Percentiles rank a stretch among this genome's conserved stretches.
Conservation (phyloP, 1,140 invertebrate species). For the Leguminivora glycinivorella region DNA sequence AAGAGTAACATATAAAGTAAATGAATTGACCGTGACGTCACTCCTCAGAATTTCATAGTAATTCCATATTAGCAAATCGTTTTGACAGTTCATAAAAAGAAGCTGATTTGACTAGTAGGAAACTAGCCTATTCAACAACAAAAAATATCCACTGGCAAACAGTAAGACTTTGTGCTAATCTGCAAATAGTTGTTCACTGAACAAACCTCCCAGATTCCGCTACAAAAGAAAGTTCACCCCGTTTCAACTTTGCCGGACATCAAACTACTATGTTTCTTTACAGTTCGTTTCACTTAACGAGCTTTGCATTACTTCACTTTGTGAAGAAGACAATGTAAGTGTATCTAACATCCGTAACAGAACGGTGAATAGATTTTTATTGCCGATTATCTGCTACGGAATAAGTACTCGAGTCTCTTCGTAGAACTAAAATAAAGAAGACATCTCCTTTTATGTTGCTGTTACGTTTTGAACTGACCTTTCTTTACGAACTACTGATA, state of each 20-base stretch:
- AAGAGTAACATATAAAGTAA: too few relatives aligned
- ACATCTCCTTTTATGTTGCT: too few relatives aligned
- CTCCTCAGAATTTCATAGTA: too few relatives aligned
- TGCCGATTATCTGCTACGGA: not conserved
- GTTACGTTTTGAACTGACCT: too few relatives aligned
- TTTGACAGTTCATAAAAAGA: too few relatives aligned
- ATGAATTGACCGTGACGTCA: too few relatives aligned
- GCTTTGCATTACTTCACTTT: not conserved
- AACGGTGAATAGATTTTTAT: not conserved
- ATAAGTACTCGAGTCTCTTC: too few relatives aligned
- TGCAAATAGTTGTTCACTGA: not conserved
- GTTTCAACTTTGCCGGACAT: not conserved
- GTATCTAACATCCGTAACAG: not conserved
- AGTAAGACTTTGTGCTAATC: not conserved
- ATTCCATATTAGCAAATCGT: too few relatives aligned
- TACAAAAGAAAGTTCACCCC: not conserved
- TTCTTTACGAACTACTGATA: too few relatives aligned
- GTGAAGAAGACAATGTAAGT: not conserved
- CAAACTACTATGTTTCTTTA: not conserved
- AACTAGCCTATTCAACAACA: too few relatives aligned
- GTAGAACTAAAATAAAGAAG: too few relatives aligned
- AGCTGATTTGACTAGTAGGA: too few relatives aligned
- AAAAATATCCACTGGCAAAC: not conserved
- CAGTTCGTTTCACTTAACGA: conserved; percentile 8
- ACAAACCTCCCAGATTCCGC: not conserved